Evolutionary conservation across 2,888 invertebrate genomes (phyloP).

Genomic region (Tribolium freemani): DNA sequence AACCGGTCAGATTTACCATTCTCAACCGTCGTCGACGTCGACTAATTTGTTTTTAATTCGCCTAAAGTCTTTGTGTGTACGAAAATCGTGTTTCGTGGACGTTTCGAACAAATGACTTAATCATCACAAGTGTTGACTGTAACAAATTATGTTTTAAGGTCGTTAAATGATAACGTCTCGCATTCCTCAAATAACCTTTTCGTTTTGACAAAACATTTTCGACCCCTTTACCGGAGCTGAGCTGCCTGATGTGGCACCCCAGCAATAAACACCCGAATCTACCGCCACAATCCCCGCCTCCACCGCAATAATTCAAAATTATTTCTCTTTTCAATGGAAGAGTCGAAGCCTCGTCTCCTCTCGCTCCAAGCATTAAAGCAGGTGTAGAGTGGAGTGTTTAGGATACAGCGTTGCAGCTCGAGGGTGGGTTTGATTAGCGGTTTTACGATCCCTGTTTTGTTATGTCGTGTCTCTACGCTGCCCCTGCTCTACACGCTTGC

Average conservation of each 20-base stretch:
- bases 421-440: slow-evolving; percentile 65
- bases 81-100: slow-evolving; percentile 30
- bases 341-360: slow-evolving; percentile 36
- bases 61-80: slow-evolving; percentile 20
- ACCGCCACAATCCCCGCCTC: slow-evolving; percentile 19
- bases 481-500: slow-evolving; percentile 12
- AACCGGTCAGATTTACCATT: not conserved
- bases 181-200: slow-evolving; percentile 45
- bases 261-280: slow-evolving; percentile 34
- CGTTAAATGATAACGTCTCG: slow-evolving; percentile 43
- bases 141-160: slow-evolving; percentile 42
- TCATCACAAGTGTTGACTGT: slow-evolving; percentile 40
- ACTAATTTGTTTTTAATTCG: slow-evolving; percentile 37
- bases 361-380: slow-evolving; percentile 60
- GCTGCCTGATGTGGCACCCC: slow-evolving; percentile 38
- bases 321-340: slow-evolving; percentile 29
- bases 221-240: slow-evolving; percentile 19
- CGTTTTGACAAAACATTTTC: slow-evolving; percentile 41
- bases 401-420: slow-evolving; percentile 62
- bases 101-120: slow-evolving; percentile 37
- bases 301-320: slow-evolving; percentile 36
- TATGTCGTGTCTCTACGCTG: slow-evolving; percentile 51
- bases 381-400: slow-evolving; percentile 63
- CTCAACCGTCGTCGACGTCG: not conserved
- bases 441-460: slow-evolving; percentile 60